Evolutionary conservation across 2,113 vertebrate genomes (phyloP).

Genomic region (Erinaceus europaeus): DNA sequence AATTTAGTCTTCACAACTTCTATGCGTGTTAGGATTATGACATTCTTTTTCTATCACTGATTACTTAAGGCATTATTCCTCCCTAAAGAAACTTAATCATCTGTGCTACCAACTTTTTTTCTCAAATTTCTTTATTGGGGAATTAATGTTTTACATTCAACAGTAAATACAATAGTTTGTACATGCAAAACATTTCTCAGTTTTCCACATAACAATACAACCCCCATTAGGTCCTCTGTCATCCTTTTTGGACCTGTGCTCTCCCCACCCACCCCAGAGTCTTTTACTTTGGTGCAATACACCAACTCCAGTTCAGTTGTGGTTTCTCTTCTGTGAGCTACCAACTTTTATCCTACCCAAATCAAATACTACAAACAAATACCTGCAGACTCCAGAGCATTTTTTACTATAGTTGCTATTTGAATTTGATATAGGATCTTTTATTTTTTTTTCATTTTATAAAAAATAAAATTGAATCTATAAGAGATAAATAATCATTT

Average conservation of each 20-base stretch:
- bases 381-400: not conserved
- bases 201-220: too few relatives aligned
- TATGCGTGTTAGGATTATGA: not conserved
- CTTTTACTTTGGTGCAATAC: too few relatives aligned
- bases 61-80: constrained; percentile 20
- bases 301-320: too few relatives aligned
- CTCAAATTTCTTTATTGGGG: too few relatives aligned
- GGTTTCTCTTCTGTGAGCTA: too few relatives aligned
- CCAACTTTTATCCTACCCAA: not conserved
- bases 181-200: too few relatives aligned
- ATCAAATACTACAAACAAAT: not conserved
- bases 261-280: too few relatives aligned
- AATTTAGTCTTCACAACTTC: not conserved
- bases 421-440: not conserved
- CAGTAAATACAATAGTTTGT: too few relatives aligned
- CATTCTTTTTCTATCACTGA: constrained; percentile 10
- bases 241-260: too few relatives aligned
- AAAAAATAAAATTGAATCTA: not conserved
- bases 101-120: not conserved
- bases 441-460: not conserved
- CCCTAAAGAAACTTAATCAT: not conserved
- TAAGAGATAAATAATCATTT: not conserved
- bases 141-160: too few relatives aligned
- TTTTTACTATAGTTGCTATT: not conserved
- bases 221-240: too few relatives aligned